Evolutionary conservation across 2,113 vertebrate species (phyloP), one percentile per base, ranked within the genome.

Genomic region (Gambusia holbrooki): DNA sequence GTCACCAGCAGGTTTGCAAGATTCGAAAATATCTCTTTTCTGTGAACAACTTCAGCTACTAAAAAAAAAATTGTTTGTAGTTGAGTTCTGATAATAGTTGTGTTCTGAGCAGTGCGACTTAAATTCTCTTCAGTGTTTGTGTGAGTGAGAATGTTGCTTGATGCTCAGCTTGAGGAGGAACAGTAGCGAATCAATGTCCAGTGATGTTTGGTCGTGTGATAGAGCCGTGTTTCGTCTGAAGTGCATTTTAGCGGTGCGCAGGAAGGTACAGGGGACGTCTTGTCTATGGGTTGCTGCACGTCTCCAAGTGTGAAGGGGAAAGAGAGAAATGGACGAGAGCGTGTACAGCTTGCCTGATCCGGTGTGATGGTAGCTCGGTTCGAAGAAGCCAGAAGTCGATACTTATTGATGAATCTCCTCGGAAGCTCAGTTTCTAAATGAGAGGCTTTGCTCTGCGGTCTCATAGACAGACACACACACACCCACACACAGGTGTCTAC

Each of bases 381-480:
- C 74, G 81, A 86, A 85, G 82, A 73, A 86, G 81, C 77, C 45
- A 5, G 35, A 33, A 40, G 67, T 91, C 91, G 51, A 92, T 92
- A 80, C 62, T 80, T 87, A 91, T 92, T 42, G 89, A 92, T 81
- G 87, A 58, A 76, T 76, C 78, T 79, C 60, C 87, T 82, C 63
- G 85, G 74, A 32, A 82, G 68, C 51, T 35, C 77, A 69, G 78
- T 76, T 84, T 78, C 79, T 82, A 85, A 89, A 89, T 64, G 71
- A 86, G 80, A 71, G 84, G 74, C 82, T 85, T 68, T 80, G 84
- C 85, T 88, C 86, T 76, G 76, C 69, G 66, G 37, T 75, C 80
- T 83, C 63, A 63, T 54, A 66, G 32, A 25, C 75, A 66, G 17
- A 63, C 71, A 77, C 51, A 40, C 66, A 54, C 25, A 4, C 51